These are phyloP conservation scores for Brachymystax lenok DNA, from an alignment of 2,797 vertebrate species.

Conservation along the genomic window DNA sequence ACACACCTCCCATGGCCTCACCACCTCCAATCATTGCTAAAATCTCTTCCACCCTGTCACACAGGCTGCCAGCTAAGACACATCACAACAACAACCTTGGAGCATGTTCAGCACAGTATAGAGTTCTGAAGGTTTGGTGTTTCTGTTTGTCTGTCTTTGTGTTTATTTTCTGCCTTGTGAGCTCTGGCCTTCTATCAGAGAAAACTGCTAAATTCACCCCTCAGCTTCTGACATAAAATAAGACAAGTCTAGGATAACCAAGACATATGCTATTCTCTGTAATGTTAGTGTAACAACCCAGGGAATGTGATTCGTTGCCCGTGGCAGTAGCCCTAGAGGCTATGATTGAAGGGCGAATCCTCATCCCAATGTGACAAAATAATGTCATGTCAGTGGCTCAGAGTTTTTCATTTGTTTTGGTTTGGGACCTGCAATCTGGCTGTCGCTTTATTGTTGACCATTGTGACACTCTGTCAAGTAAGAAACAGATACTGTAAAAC, in stretches of 20 bases:
- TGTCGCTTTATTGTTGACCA: background rate
- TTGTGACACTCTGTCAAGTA: background rate
- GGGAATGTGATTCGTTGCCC: background rate
- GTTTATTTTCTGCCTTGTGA: background rate
- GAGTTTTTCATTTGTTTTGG: background rate
- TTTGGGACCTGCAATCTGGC: background rate
- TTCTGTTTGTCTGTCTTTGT: background rate
- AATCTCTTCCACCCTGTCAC: too few relatives aligned
- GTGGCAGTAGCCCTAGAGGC: background rate
- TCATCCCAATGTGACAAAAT: background rate
- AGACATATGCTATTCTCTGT: background rate
- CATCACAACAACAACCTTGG: background rate
- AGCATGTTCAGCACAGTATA: background rate
- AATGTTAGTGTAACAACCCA: background rate
- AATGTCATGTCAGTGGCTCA: background rate
- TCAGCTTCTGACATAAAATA: background rate
- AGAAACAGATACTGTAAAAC: background rate
- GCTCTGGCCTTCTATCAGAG: background rate
- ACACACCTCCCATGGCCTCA: too few relatives aligned
- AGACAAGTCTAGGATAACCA: background rate
- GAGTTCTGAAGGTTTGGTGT: too few relatives aligned
- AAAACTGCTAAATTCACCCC: background rate
- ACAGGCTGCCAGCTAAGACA: background rate
- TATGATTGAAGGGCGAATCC: background rate
- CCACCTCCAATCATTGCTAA: too few relatives aligned